Evolutionary conservation across 2,888 invertebrate genomes (phyloP).

Genomic region (Tetropium fuscum): DNA sequence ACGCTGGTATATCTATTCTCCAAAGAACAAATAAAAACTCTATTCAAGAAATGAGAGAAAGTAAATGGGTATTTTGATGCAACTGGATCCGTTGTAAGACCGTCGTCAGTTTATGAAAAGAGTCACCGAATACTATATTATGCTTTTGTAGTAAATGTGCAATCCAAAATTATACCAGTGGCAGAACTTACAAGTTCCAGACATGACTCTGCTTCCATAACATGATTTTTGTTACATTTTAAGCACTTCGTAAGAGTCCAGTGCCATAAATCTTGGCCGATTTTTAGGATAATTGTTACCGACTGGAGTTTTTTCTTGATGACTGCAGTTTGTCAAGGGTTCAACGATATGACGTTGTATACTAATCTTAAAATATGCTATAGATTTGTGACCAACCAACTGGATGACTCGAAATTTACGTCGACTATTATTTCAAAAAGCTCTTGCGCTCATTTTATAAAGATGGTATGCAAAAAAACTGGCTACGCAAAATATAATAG

Average conservation of each 20-base stretch:
- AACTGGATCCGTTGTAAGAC: background rate
- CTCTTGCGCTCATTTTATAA: background rate
- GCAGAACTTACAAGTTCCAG: background rate
- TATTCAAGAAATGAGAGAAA: background rate
- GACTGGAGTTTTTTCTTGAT: background rate
- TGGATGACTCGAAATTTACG: background rate
- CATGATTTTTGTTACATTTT: background rate
- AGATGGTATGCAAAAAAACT: background rate
- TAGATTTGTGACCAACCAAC: background rate
- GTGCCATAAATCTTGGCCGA: background rate
- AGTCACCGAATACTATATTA: too few relatives aligned
- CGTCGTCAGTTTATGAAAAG: background rate
- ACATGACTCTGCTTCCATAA: background rate
- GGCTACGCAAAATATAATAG: too few relatives aligned
- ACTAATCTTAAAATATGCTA: background rate
- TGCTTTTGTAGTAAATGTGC: background rate
- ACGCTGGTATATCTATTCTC: background rate
- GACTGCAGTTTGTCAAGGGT: background rate
- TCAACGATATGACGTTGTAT: background rate
- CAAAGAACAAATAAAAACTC: background rate
- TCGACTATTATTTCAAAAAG: too few relatives aligned
- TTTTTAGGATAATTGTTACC: background rate
- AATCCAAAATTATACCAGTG: background rate
- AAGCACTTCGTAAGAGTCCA: background rate
- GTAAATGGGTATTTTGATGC: background rate